A percentile compares a stretch with the other conserved stretches of the same genome.
These are phyloP conservation scores for Crotalus viridis DNA, from an alignment of 2,113 vertebrate species.

Conservation along the genomic window DNA sequence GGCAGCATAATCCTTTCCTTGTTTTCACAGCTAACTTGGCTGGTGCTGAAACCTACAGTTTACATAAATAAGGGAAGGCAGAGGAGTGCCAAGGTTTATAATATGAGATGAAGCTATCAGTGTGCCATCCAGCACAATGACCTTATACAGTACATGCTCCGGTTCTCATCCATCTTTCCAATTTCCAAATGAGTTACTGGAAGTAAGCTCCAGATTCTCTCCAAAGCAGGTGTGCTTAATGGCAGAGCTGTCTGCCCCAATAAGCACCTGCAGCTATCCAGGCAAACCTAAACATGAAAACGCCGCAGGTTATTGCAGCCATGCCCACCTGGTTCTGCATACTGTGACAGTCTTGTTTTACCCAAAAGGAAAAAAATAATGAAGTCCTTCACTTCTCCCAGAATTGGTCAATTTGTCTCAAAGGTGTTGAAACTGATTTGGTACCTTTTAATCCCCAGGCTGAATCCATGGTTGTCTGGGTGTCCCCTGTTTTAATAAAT, in stretches of 20 bases:
- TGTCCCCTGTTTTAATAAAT: neutral
- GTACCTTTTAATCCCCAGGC: neutral
- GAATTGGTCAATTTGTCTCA: neutral
- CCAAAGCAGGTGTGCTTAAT: neutral
- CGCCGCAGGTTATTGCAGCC: neutral
- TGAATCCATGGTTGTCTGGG: neutral
- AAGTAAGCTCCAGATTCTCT: neutral
- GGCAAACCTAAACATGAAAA: neutral
- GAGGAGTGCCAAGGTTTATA: neutral
- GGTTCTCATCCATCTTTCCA: neutral
- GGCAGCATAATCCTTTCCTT: neutral
- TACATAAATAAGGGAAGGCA: neutral
- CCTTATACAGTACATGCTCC: neutral
- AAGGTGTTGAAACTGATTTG: neutral
- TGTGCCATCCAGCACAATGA: neutral
- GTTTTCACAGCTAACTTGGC: neutral
- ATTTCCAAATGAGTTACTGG: slow-evolving; percentile 3
- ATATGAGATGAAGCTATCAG: neutral
- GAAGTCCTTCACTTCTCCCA: neutral
- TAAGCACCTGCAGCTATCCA: neutral
- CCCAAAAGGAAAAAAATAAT: neutral
- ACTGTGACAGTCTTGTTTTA: neutral
- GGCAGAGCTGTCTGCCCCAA: neutral
- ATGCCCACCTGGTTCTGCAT: neutral
- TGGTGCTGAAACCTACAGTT: neutral